Conservation (phyloP, 2,888 invertebrate species). For the Caenorhabditis auriculariae region DNA sequence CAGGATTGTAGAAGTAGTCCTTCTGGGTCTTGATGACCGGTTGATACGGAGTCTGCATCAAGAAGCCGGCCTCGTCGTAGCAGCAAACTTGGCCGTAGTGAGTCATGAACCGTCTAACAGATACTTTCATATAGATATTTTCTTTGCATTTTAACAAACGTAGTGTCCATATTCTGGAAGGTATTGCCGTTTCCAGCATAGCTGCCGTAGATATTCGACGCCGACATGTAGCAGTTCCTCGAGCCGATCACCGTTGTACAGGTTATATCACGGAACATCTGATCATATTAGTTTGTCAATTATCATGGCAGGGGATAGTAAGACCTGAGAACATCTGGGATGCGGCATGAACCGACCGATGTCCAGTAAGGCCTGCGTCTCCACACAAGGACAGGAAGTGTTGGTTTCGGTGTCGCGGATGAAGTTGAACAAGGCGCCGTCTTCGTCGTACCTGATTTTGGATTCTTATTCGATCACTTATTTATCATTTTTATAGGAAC, state of each 20-base stretch:
- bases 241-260: constrained; percentile 87
- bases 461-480: neutral
- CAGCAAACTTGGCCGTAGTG: constrained; percentile 87
- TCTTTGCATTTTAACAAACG: constrained; percentile 12
- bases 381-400: constrained; percentile 75
- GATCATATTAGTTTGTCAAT: constrained; percentile 16
- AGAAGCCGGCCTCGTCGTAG: constrained; percentile 85
- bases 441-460: constrained; percentile 59
- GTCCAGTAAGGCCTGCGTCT: constrained; percentile 86
- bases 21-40: constrained; percentile 67
- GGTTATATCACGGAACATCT: constrained; percentile 62
- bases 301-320: neutral
- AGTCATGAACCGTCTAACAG: constrained; percentile 59
- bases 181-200: constrained; percentile 49
- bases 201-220: constrained; percentile 59
- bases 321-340: constrained; percentile 53
- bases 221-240: constrained; percentile 75
- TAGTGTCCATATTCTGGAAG: constrained; percentile 31
- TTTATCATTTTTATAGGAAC: too few relatives aligned
- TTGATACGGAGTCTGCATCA: constrained; percentile 92
- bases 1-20: constrained; percentile 58
- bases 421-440: constrained; percentile 61
- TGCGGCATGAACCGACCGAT: constrained; percentile 85
- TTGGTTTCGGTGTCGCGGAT: constrained; percentile 63
- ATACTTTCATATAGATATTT: neutral